Evolutionary conservation across 2,797 vertebrate genomes (phyloP), one percentile per base, ranked within the genome.

Genomic region (Balearica regulorum): DNA sequence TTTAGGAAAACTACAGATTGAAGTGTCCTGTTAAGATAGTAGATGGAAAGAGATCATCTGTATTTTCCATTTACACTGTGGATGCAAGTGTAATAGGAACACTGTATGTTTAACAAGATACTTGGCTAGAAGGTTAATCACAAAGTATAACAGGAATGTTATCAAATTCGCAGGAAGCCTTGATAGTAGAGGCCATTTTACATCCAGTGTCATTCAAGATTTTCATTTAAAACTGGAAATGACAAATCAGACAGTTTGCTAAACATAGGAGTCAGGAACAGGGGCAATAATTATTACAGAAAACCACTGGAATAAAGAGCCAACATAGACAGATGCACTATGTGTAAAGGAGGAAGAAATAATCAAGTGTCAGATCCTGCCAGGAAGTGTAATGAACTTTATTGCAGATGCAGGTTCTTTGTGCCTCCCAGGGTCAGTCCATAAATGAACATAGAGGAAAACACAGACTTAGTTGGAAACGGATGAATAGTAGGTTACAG

Each of bases 281-380:
- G 16, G 17, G 28, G 9, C n/a, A 92, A 89, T 69, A 86, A 83
- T 90, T 84, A 69, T 54, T 91, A 73, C 41, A 89, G 44, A 87
- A 94, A 87, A 86, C 35, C 25, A 55, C 25, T 72, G 55, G 73
- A 93, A 82, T 80, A 68, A 86, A 57, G 48, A 92, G n/a, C 78
- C 73, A 83, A 76, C 13, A 43, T 0, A 93, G 60, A 60, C 54
- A 91, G 62, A 91, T 61, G 66, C 7, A 60, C 26, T 60, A 35
- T 60, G 57, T 89, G 57, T 77, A 73, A 79, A 92, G 37, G n/a
- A 94, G 83, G 91, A 96, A 94, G 73, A 94, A 96, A 95, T 90
- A 95, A 94, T 70, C 22, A 46, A 82, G 41, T 66, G 73, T 89
- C 73, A 94, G 66, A 93, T 94, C 91, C 91, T 95, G 83, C 24